These are phyloP conservation scores for Turdus rufiventris DNA, from an alignment of 2,113 vertebrate genomes.

Conservation along the genomic window DNA sequence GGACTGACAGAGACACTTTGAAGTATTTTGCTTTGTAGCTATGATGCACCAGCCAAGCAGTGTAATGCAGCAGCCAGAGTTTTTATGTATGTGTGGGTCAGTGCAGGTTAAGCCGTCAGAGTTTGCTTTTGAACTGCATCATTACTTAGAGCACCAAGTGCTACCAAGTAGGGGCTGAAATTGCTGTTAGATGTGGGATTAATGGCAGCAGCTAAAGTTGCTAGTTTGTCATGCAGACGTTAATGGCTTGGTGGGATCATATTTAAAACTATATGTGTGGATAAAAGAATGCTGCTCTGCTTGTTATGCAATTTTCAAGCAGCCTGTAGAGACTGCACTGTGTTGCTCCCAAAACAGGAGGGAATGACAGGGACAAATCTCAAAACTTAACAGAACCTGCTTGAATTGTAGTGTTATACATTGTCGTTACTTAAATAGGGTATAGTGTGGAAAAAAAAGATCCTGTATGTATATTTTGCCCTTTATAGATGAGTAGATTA, in stretches of 20 bases:
- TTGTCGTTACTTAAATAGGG: not conserved
- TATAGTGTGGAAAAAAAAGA: not conserved
- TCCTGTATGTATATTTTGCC: not conserved
- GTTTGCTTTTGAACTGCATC: not conserved
- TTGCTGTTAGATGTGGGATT: slow-evolving; percentile 4
- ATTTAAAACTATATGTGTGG: slow-evolving; percentile 16
- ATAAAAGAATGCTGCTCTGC: not conserved
- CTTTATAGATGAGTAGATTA: slow-evolving; percentile 14
- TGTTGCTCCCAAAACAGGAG: not conserved
- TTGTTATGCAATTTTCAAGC: not conserved
- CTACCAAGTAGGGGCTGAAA: not conserved
- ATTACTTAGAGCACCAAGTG: not conserved
- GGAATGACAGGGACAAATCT: not conserved
- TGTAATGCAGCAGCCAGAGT: not conserved
- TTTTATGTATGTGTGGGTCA: slow-evolving; percentile 17
- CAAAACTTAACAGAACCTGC: not conserved
- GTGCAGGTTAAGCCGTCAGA: slow-evolving; percentile 7
- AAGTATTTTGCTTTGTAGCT: not conserved
- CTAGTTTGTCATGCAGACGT: slow-evolving; percentile 29
- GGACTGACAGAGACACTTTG: not conserved
- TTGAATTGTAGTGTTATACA: not conserved
- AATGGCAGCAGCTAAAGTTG: slow-evolving; percentile 23
- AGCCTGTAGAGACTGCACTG: not conserved
- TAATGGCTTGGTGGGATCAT: slow-evolving; percentile 41
- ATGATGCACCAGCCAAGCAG: not conserved